Evolutionary conservation across 53 echinoderm and acorn worm species (phyloP), one percentile per base, ranked within the genome.

Genomic region (Glandiceps talaboti): DNA sequence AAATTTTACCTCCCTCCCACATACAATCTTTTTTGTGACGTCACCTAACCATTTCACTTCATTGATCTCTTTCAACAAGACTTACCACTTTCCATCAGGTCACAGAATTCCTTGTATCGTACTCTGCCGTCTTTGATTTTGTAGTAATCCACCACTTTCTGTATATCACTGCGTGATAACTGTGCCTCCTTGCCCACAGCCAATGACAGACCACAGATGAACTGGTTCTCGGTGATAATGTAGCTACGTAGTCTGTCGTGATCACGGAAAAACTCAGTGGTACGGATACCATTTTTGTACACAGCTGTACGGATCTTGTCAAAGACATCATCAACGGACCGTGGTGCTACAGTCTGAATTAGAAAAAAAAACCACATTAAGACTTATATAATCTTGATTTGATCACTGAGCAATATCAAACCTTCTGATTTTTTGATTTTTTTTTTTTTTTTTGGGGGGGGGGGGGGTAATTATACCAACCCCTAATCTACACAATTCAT

Each of bases 11-110:
- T n/a, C n/a, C n/a, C n/a, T n/a, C n/a, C n/a, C n/a, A n/a, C n/a
- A n/a, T n/a, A n/a, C n/a, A n/a, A n/a, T n/a, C n/a, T n/a, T n/a
- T n/a, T n/a, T n/a, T n/a, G n/a, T n/a, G n/a, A n/a, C n/a, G n/a
- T n/a, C n/a, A n/a, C n/a, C n/a, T n/a, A n/a, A n/a, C n/a, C n/a
- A n/a, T n/a, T n/a, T n/a, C n/a, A n/a, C n/a, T n/a, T n/a, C n/a
- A n/a, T n/a, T n/a, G n/a, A n/a, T n/a, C n/a, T n/a, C n/a, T n/a
- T n/a, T n/a, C n/a, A n/a, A n/a, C n/a, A n/a, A 74, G 1, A 1
- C 87, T 84, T 82, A 97, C 97, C 97, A 88, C 93, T 97, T 85
- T 97, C 97, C 97, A 97, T 97, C 28, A 89, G 77, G 76, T 97
- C 87, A 82, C 97, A 97, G 86, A 97, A 97, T 26, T 87, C 88